These are phyloP conservation scores for Brachyalestes nurse DNA, from an alignment of 2,797 vertebrate genomes.

Conservation along the genomic window DNA sequence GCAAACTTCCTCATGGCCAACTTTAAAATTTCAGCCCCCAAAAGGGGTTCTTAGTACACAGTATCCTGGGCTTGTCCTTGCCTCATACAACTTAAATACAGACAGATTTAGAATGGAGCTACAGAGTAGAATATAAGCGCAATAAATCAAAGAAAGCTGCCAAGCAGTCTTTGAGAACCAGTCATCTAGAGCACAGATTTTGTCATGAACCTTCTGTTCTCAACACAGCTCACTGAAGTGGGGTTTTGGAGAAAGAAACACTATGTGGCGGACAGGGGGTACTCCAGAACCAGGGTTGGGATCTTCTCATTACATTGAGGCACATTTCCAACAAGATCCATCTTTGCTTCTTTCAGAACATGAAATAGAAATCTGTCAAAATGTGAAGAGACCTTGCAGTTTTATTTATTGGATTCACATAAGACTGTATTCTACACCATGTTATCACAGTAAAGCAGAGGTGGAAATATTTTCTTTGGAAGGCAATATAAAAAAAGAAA, in stretches of 20 bases:
- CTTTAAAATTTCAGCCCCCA: no score
- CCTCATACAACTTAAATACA: neutral
- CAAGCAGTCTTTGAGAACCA: no score
- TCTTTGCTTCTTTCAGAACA: neutral
- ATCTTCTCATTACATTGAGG: neutral
- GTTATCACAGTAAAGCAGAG: conserved; percentile 65
- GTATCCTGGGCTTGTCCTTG: neutral
- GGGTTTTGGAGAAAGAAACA: neutral
- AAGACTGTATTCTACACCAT: conserved; percentile 62
- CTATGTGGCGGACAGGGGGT: neutral
- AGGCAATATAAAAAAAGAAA: conserved; percentile 64
- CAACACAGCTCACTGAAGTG: no score
- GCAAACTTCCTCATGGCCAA: no score
- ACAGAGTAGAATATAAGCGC: no score
- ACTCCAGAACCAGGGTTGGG: neutral
- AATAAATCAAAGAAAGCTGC: no score
- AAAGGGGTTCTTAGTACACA: no score
- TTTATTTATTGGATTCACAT: conserved; percentile 74
- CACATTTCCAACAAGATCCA: neutral
- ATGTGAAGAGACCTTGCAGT: conserved; percentile 56
- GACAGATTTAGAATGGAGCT: no score
- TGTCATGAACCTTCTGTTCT: no score
- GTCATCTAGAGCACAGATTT: no score
- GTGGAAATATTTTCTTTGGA: conserved; percentile 67
- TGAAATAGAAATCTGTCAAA: conserved; percentile 58